A percentile compares a stretch with the other conserved stretches of the same genome.
Evolutionary conservation across 1,140 invertebrate genomes (phyloP).

Genomic region (Hypsibius dujardini): DNA sequence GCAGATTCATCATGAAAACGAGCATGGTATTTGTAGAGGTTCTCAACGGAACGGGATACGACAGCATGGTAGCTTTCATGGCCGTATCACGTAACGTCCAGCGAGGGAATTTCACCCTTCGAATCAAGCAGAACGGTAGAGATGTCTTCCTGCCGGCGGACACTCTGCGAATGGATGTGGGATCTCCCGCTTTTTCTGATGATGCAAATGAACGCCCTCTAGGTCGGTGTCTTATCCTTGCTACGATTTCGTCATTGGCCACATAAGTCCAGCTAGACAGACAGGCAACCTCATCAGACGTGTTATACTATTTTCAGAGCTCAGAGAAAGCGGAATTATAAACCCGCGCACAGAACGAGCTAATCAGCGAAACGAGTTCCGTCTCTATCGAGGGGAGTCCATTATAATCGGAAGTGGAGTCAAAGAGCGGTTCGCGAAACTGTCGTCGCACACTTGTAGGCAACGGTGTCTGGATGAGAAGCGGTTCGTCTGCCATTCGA

Average conservation of each 20-base stretch:
- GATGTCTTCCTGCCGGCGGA: no score
- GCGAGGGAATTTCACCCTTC: no score
- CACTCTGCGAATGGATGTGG: no score
- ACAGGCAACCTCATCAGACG: background rate
- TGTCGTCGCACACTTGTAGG: background rate
- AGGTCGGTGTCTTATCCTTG: background rate
- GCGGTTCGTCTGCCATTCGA: conserved; percentile 2
- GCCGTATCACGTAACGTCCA: no score
- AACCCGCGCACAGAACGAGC: background rate
- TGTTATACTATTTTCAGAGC: no score
- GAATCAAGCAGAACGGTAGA: no score
- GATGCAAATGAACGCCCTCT: background rate
- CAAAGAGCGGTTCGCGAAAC: background rate
- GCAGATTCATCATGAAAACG: no score
- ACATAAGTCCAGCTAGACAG: background rate
- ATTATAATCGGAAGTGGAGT: background rate
- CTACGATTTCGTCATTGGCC: background rate
- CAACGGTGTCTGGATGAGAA: conserved; percentile 13
- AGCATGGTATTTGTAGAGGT: no score
- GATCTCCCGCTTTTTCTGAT: no score
- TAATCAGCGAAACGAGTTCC: background rate
- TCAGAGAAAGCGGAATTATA: no score
- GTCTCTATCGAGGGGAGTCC: background rate
- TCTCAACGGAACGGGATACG: no score
- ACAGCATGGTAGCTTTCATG: no score